phyloP scores from a whole-genome alignment of 2,113 vertebrate genomes.

The Xiphias gladius region DNA sequence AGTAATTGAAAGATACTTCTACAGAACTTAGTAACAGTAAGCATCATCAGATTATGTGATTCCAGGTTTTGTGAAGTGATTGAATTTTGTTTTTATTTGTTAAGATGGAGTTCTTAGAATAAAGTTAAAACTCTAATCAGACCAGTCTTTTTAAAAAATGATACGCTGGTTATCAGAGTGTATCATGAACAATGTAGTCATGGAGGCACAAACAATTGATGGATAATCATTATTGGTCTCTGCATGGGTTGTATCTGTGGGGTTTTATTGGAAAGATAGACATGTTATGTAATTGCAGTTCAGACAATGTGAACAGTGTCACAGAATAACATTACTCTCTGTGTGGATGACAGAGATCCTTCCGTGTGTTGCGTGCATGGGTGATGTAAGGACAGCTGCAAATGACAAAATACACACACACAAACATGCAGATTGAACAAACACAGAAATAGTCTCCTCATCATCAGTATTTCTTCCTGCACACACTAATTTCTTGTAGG shows the following conservation, averaged over 20 bases:
- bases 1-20: not conserved
- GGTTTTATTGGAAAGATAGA: conserved; percentile 36
- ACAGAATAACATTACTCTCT: conserved; percentile 15
- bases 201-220: not conserved
- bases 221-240: conserved; percentile 13
- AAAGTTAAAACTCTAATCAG: no score
- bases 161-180: not conserved
- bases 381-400: conserved; percentile 72
- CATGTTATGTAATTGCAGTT: conserved; percentile 39
- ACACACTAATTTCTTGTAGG: not conserved
- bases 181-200: not conserved
- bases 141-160: not conserved
- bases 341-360: conserved; percentile 28
- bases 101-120: not conserved
- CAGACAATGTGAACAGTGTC: conserved; percentile 23
- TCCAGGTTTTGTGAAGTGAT: not conserved
- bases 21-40: not conserved
- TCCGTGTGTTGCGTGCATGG: conserved; percentile 20
- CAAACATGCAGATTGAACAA: not conserved
- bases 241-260: conserved; percentile 24
- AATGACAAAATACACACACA: not conserved
- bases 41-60: not conserved
- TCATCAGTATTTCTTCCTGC: not conserved
- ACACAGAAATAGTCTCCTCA: not conserved
- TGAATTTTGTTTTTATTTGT: not conserved